Evolutionary conservation across 2,888 invertebrate genomes (phyloP).

Genomic region (Seira musarum): DNA sequence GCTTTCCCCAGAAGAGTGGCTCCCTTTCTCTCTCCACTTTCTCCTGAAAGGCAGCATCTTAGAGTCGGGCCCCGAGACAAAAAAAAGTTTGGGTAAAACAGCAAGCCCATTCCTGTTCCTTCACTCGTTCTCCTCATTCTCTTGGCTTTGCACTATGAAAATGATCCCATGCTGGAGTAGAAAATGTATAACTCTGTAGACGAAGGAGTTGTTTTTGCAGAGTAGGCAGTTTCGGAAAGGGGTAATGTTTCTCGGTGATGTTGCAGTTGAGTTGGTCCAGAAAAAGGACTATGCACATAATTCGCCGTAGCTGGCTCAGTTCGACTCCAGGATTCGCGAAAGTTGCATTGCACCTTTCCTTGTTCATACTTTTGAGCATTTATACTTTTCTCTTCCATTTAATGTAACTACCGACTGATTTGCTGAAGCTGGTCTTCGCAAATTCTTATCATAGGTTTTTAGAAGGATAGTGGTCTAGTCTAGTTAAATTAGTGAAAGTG

Average conservation of each 20-base stretch:
- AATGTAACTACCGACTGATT: constrained; percentile 33
- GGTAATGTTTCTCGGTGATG: constrained; percentile 7
- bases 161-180: neutral
- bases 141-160: neutral
- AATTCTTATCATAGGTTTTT: constrained; percentile 18
- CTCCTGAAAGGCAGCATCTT: constrained; percentile 33
- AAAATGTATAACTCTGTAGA: no score
- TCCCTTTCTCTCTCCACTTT: constrained; percentile 33
- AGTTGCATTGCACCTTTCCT: constrained; percentile 15
- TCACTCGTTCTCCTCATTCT: neutral
- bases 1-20: constrained; percentile 47
- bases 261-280: constrained; percentile 19
- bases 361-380: neutral
- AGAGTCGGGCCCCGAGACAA: constrained; percentile 14
- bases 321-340: constrained; percentile 36
- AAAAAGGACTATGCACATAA: constrained; percentile 44
- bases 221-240: constrained; percentile 6
- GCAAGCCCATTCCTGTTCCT: neutral
- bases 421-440: constrained; percentile 23
- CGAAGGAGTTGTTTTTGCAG: neutral
- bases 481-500: constrained; percentile 8
- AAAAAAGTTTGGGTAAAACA: neutral
- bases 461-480: constrained; percentile 26
- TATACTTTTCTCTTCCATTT: constrained; percentile 29
- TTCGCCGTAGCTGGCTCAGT: constrained; percentile 43